Conservation (phyloP, 2,888 invertebrate genomes). For the Lasioglossum malachurum region DNA sequence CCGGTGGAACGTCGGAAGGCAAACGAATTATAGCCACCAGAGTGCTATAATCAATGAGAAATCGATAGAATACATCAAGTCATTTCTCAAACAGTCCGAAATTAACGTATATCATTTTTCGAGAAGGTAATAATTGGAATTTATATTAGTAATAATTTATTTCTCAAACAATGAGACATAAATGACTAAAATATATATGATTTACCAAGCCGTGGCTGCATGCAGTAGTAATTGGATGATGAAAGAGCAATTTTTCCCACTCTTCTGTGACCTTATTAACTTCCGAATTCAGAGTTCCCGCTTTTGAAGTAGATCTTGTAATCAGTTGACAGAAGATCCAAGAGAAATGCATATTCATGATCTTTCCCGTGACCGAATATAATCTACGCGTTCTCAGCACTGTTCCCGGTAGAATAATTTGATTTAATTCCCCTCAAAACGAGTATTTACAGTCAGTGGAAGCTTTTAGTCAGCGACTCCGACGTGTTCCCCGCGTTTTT, state of each 20-base stretch:
- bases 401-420: constrained; percentile 19
- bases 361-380: neutral
- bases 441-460: constrained; percentile 21
- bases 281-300: neutral
- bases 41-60: neutral
- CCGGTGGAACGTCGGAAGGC: neutral
- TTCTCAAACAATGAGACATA: neutral
- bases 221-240: neutral
- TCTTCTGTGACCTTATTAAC: neutral
- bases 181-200: neutral
- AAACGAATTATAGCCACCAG: neutral
- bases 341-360: neutral
- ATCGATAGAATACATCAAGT: neutral
- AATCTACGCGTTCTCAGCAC: constrained; percentile 7
- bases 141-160: neutral
- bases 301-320: neutral
- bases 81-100: neutral
- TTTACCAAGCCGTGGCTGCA: neutral
- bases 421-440: constrained; percentile 10
- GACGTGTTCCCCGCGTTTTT: neutral
- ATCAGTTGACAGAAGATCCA: neutral
- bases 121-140: neutral
- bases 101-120: neutral
- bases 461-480: constrained; percentile 15
- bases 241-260: neutral